Percentiles rank a stretch among this genome's conserved stretches.
Evolutionary conservation across 2,797 vertebrate genomes (phyloP).

Genomic region (Silurus lanzhouensis): DNA sequence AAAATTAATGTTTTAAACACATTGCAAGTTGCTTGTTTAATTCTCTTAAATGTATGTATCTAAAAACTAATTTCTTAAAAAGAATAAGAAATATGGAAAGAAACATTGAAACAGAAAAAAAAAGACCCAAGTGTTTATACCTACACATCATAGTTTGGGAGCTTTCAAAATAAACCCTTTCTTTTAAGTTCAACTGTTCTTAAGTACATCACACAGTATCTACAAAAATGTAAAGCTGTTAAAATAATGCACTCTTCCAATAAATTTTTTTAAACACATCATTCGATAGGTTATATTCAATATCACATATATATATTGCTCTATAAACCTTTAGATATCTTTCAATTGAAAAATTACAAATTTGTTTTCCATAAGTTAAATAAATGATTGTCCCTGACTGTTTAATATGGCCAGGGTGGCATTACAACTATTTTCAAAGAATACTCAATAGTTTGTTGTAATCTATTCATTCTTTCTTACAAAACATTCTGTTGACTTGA

Average conservation of each 20-base stretch:
- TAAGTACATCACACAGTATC: slow-evolving; percentile 23
- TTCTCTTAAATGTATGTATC: slow-evolving; percentile 12
- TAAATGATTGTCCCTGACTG: neutral
- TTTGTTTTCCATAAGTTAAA: slow-evolving; percentile 13
- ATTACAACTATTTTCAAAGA: slow-evolving; percentile 24
- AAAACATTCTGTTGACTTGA: neutral
- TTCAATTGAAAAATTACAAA: slow-evolving; percentile 43
- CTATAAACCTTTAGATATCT: slow-evolving; percentile 28
- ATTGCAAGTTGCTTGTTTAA: slow-evolving; percentile 26
- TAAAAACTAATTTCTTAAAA: slow-evolving; percentile 37
- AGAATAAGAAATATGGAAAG: slow-evolving; percentile 55
- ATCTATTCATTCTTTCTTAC: slow-evolving; percentile 35
- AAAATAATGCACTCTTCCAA: slow-evolving; percentile 47
- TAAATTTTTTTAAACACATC: slow-evolving; percentile 33
- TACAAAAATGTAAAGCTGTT: slow-evolving; percentile 16
- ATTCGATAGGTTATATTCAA: slow-evolving; percentile 6
- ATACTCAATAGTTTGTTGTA: slow-evolving; percentile 20
- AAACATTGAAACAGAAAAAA: slow-evolving; percentile 43
- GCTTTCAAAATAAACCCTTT: slow-evolving; percentile 10
- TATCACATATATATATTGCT: slow-evolving; percentile 28
- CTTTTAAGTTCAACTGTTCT: slow-evolving; percentile 3
- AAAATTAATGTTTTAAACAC: neutral
- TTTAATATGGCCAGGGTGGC: slow-evolving; percentile 12
- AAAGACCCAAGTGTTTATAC: slow-evolving; percentile 16
- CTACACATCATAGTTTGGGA: slow-evolving; percentile 16